Conservation (phyloP, 2,797 vertebrate species). For the Darevskia mixta region DNA sequence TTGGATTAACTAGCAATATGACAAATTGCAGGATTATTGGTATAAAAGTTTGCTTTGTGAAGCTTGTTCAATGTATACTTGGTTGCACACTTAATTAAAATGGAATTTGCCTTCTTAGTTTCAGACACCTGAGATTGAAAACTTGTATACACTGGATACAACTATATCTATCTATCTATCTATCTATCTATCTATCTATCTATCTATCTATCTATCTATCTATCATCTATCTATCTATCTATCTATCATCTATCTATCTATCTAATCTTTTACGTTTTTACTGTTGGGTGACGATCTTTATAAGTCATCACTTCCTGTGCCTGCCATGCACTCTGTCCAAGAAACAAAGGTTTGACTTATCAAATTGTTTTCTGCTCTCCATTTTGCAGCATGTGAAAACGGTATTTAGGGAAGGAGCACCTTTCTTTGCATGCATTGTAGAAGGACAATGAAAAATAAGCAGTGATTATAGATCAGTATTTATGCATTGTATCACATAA, state of each 20-base stretch:
- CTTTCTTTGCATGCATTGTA: neutral
- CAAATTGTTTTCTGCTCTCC: neutral
- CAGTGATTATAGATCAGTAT: neutral
- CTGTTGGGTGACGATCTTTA: constrained; percentile 26
- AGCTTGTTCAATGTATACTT: neutral
- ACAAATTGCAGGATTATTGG: neutral
- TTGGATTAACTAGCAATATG: constrained; percentile 41
- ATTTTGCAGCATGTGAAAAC: neutral
- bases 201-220: neutral
- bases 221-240: neutral
- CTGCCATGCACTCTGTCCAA: neutral
- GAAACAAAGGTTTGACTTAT: neutral
- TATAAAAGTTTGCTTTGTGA: constrained; percentile 10
- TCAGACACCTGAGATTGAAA: constrained; percentile 26
- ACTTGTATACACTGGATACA: constrained; percentile 33
- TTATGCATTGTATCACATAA: neutral
- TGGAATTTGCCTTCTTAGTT: constrained; percentile 12
- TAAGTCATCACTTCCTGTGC: neutral
- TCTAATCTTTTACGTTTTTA: neutral
- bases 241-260: constrained; percentile 4
- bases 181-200: neutral
- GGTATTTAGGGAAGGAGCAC: neutral
- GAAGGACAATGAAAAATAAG: neutral
- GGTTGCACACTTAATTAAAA: constrained; percentile 57
- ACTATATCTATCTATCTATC: constrained; percentile 12